Evolutionary conservation across 2,888 invertebrate species (phyloP).

Genomic region (Nomada fucata): DNA sequence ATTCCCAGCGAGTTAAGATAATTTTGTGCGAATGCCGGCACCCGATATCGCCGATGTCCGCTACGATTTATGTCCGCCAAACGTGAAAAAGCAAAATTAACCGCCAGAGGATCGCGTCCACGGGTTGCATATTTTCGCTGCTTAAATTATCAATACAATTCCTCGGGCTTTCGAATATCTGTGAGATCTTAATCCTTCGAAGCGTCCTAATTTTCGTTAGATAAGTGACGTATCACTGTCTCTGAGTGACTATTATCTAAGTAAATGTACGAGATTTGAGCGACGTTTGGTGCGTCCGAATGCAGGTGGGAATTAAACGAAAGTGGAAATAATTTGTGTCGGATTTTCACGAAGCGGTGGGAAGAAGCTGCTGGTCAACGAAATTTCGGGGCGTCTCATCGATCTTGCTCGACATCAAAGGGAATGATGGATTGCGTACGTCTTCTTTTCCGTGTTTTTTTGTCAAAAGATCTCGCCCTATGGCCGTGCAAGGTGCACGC

Average conservation of each 20-base stretch:
- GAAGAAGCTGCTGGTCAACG: background rate
- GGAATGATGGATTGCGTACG: no score
- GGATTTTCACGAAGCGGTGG: background rate
- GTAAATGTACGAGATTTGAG: no score
- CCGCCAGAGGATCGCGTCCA: background rate
- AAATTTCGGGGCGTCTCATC: background rate
- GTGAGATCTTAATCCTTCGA: background rate
- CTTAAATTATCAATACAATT: background rate
- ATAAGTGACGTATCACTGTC: no score
- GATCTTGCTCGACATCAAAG: constrained; percentile 6
- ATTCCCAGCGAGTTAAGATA: background rate
- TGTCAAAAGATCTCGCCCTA: no score
- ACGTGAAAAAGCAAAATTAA: background rate
- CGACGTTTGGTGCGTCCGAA: no score
- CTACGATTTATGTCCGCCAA: background rate
- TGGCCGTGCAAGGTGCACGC: background rate
- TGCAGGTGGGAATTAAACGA: no score
- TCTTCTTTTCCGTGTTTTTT: no score
- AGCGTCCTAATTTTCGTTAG: no score
- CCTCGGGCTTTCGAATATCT: background rate
- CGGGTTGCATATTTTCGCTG: no score
- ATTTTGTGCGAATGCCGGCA: background rate
- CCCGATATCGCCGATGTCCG: background rate
- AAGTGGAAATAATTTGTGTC: background rate
- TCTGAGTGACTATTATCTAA: no score